phyloP scores from a whole-genome alignment of 2,797 vertebrate species.

The Florisuga fusca region DNA sequence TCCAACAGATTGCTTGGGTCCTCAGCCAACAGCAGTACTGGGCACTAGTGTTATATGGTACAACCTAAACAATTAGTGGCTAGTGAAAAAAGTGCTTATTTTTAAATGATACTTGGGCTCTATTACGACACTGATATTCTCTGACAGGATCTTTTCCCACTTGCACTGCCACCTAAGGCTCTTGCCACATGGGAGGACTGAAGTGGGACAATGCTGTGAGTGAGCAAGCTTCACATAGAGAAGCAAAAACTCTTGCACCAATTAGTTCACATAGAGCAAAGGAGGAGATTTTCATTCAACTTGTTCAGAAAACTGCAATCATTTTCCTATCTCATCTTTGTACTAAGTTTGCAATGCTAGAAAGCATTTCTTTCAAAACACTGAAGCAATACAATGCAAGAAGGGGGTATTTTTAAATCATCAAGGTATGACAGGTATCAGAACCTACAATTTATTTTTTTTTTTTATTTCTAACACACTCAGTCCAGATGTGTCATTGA shows the following conservation, averaged over 20 bases:
- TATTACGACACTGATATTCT: not conserved
- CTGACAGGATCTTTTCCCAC: not conserved
- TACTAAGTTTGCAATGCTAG: not conserved
- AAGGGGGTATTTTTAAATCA: not conserved
- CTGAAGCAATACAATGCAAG: not conserved
- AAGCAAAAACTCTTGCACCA: not conserved
- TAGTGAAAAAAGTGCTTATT: not conserved
- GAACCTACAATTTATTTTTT: not conserved
- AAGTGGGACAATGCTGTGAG: not conserved
- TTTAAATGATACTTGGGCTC: not conserved
- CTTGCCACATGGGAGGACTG: not conserved
- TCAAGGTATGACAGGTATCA: not conserved
- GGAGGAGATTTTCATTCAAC: not conserved
- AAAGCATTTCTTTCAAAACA: not conserved
- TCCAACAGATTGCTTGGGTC: not conserved
- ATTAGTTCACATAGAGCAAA: not conserved
- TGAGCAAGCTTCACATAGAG: not conserved
- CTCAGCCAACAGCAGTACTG: not conserved
- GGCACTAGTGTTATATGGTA: not conserved
- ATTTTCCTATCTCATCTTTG: not conserved
- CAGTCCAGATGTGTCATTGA: not conserved
- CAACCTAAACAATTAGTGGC: not conserved
- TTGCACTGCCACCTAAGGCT: not conserved
- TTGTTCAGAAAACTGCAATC: not conserved
- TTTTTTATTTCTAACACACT: not conserved